Base-by-base conservation (phyloP, 2,113 vertebrate genomes). In the Rhodinocichla rosea region DNA sequence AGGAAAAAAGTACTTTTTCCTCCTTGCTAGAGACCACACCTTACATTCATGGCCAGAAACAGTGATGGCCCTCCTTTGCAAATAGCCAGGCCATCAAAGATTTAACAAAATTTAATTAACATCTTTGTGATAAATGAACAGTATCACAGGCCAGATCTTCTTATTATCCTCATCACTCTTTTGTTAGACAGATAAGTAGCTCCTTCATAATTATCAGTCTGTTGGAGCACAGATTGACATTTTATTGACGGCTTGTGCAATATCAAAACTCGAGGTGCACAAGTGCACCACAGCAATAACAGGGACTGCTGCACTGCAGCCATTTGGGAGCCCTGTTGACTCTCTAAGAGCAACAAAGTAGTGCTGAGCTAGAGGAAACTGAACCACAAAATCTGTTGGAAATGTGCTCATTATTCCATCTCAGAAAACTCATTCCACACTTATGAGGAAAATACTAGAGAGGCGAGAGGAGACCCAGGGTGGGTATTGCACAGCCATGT, bases 81-180 rank as follows among this genome's bases (percentile, higher is more conserved):
- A 91, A 62, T 24, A 62, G 37, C 15, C 77, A 76, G 62, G 53
- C 24, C n/a, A 71, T 64, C 59, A 64, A 89, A 79, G 70, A 89
- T 89, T 73, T 53, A 73, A 69, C 39, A 88, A 76, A 71, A 87
- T 49, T 68, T 87, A 63, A 95, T 96, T 95, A 92, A 87, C n/a
- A 57, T 60, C 40, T 84, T 68, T 22, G 15, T 94, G 78, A 94
- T 91, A 91, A 89, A 92, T 83, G 73, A 35, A 32, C 15, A 18
- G 32, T 60, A 89, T 71, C 40, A 65, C 32, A 80, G 57, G 44
- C 62, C 4, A 39, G 40, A 85, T 56, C 67, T 69, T 59, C 45
- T 62, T 27, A 50, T 69, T 83, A 63, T 62, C 59, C 55, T 74
- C 84, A 82, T 89, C 32, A 8, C 28, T 60, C 57, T 82, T 79